Evolutionary conservation across 2,797 vertebrate genomes (phyloP).

Genomic region (Darevskia mixta): DNA sequence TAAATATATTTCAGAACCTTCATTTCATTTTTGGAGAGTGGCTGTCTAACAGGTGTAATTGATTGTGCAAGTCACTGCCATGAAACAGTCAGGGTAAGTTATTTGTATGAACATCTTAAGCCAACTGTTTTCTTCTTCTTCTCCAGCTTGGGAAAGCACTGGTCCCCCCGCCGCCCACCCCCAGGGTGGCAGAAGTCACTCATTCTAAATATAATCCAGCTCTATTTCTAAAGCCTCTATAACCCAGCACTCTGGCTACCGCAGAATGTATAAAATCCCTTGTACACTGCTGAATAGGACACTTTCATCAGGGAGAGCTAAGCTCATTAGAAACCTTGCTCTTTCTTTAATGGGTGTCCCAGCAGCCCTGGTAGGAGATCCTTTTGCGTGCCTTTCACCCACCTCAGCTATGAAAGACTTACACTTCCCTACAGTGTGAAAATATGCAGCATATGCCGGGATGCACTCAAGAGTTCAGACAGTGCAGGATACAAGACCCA

Average conservation of each 20-base stretch:
- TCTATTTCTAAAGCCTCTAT: neutral
- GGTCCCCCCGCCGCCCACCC: too few relatives aligned
- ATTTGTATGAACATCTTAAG: neutral
- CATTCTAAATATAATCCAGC: neutral
- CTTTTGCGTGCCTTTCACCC: neutral
- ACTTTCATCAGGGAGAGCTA: neutral
- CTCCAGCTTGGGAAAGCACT: neutral
- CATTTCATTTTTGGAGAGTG: neutral
- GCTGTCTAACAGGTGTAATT: neutral
- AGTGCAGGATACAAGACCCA: neutral
- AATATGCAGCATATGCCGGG: neutral
- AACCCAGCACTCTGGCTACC: slow-evolving; percentile 44
- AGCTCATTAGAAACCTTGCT: slow-evolving; percentile 43
- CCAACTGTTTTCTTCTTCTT: neutral
- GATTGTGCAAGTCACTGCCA: neutral
- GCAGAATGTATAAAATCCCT: slow-evolving; percentile 45
- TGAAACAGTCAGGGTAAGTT: neutral
- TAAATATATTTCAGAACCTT: neutral
- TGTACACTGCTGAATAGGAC: slow-evolving; percentile 43
- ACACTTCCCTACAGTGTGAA: slow-evolving; percentile 1
- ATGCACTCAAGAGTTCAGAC: slow-evolving; percentile 33
- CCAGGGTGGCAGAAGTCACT: neutral
- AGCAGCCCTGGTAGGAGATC: neutral
- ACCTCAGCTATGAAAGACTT: neutral
- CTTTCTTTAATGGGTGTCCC: slow-evolving; percentile 19